These are phyloP conservation scores for Erythrolamprus reginae DNA, from an alignment of 2,113 vertebrate genomes.

Conservation along the genomic window DNA sequence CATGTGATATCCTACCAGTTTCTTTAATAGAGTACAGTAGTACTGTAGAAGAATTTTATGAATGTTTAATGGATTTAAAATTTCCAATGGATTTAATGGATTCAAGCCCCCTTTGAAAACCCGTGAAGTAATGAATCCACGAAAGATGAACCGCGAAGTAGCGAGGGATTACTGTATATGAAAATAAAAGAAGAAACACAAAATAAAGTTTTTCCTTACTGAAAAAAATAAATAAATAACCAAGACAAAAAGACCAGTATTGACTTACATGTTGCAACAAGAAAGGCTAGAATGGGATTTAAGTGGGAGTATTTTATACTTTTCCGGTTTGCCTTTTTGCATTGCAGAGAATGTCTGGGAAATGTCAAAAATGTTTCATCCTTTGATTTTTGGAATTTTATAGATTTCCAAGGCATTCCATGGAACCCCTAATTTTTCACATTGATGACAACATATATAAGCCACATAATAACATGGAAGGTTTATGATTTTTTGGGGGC, in stretches of 20 bases:
- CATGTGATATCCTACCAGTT: too few species aligned
- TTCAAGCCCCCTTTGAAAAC: too few species aligned
- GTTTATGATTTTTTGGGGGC: neutral
- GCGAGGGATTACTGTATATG: too few species aligned
- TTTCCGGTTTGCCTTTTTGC: neutral
- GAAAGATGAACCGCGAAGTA: too few species aligned
- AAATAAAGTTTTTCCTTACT: neutral
- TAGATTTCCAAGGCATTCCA: neutral
- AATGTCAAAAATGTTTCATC: neutral
- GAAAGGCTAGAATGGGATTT: neutral
- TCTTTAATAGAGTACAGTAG: too few species aligned
- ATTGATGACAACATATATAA: neutral
- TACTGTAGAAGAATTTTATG: too few species aligned
- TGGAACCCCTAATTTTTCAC: neutral
- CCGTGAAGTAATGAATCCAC: too few species aligned
- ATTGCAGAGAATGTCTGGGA: neutral
- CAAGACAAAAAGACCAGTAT: neutral
- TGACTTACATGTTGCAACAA: neutral
- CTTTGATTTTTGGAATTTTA: neutral
- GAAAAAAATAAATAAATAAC: neutral
- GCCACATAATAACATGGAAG: neutral
- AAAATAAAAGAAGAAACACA: neutral
- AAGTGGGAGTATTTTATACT: neutral
- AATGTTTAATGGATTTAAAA: too few species aligned
- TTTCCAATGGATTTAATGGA: too few species aligned